Base-by-base conservation (phyloP, 2,888 invertebrate species). In the Cylindroiulus punctatus region DNA sequence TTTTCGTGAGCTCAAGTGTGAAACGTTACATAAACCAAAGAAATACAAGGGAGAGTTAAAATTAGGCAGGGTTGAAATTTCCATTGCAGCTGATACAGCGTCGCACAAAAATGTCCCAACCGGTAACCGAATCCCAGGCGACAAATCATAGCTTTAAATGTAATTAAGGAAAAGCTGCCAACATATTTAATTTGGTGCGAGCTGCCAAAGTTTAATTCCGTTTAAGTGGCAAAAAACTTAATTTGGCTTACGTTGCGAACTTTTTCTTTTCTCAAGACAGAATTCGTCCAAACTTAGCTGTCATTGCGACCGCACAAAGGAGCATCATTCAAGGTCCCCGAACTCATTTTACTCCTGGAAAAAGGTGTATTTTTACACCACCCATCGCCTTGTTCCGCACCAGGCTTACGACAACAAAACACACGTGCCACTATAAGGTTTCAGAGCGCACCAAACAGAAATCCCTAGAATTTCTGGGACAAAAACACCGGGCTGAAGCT, bases 251-350 rank as follows among this genome's bases (percentile, higher is more conserved):
- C 30, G 10, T 26, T 30, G 76, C 30, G 14, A 30, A 30, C 14
- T 52, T 76, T 76, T 76, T 10, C 32, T 17, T 76, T 76, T 76
- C 76, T 76, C 3, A 76, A 76, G 76, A 76, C 76, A 76, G 76
- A 76, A 76, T 76, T 76, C 76, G 76, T 76, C 76, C 76, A 76
- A 76, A 76, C 76, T 76, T 76, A 76, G 76, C 76, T 76, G 76
- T 76, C 76, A 76, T 76, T 30, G 32, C 76, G 32, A 30, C 17
- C 26, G 76, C 76, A 76, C 76, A 30, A 76, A 76, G 30, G 14
- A 76, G 32, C 76, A 76, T 76, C 76, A 76, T 76, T 76, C 76
- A 76, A 76, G 76, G 76, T 76, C 76, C 76, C 76, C 76, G 76
- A 76, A 76, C 76, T 76, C 76, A 30, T 76, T 76, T 76, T 76